A percentile compares a stretch with the other conserved stretches of the same genome.
Evolutionary conservation across 2,888 invertebrate genomes (phyloP).

Genomic region (Aromia moschata): DNA sequence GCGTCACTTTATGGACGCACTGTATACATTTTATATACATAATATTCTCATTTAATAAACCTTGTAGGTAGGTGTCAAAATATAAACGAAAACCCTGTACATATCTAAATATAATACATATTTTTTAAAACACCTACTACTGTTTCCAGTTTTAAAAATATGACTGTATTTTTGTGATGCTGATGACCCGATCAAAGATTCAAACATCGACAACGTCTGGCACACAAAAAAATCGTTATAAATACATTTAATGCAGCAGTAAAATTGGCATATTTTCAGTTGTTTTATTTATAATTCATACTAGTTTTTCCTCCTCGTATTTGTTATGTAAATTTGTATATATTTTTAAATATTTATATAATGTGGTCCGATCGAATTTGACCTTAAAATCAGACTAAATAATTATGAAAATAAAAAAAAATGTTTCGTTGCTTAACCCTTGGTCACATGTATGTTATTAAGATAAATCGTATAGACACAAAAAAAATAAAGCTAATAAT

Average conservation of each 20-base stretch:
- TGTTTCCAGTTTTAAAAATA: background rate
- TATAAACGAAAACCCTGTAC: too few relatives aligned
- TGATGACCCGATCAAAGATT: background rate
- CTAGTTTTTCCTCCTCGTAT: background rate
- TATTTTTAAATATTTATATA: too few relatives aligned
- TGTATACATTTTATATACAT: too few relatives aligned
- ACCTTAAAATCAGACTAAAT: background rate
- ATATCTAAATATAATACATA: too few relatives aligned
- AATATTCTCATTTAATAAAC: too few relatives aligned
- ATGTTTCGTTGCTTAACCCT: background rate
- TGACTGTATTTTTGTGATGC: background rate
- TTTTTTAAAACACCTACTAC: too few relatives aligned
- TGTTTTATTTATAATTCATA: background rate
- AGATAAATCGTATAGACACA: background rate
- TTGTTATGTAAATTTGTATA: too few relatives aligned
- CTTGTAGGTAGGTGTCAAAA: too few relatives aligned
- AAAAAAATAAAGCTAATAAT: background rate
- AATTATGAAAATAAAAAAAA: background rate
- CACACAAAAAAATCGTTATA: background rate
- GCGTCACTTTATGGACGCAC: too few relatives aligned
- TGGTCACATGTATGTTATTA: background rate
- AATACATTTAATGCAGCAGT: background rate
- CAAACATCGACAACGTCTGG: background rate
- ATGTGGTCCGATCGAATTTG: background rate
- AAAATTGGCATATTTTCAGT: background rate